Conservation (phyloP, 2,113 vertebrate species). For the Cephalopholis sonnerati region DNA sequence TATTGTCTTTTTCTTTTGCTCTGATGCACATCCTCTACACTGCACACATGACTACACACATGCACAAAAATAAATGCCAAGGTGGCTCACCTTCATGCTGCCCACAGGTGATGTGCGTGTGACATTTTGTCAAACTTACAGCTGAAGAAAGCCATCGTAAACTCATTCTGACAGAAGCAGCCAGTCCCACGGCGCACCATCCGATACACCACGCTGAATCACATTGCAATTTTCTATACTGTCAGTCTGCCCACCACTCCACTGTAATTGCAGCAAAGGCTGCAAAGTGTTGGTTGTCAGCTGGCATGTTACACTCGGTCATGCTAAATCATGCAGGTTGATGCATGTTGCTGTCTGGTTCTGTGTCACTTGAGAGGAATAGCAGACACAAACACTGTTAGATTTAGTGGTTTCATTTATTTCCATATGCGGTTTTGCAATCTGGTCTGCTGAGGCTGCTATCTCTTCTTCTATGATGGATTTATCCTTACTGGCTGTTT, state of each 20-base stretch:
- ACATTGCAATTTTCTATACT: slow-evolving; percentile 16
- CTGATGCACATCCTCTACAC: neutral
- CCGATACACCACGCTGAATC: slow-evolving; percentile 10
- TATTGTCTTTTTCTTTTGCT: neutral
- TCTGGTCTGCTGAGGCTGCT: slow-evolving; percentile 1
- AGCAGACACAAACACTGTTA: neutral
- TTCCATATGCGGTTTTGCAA: neutral
- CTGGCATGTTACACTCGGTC: slow-evolving; percentile 6
- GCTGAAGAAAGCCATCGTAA: slow-evolving; percentile 37
- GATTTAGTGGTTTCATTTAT: slow-evolving; percentile 1
- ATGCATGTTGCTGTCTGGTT: neutral
- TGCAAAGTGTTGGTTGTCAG: slow-evolving; percentile 26
- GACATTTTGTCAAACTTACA: slow-evolving; percentile 44
- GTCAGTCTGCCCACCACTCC: slow-evolving; percentile 7
- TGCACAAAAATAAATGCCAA: slow-evolving; percentile 16
- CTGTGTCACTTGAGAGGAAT: slow-evolving; percentile 4
- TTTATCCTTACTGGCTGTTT: neutral
- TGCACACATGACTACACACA: neutral
- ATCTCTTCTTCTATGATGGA: neutral
- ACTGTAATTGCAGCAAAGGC: slow-evolving; percentile 5
- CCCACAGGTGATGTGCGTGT: slow-evolving; percentile 5
- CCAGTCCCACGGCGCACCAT: slow-evolving; percentile 14
- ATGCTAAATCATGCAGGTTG: slow-evolving; percentile 16
- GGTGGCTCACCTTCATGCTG: slow-evolving; percentile 15
- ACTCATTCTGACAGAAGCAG: slow-evolving; percentile 42